These are phyloP conservation scores for Eretmocerus hayati DNA, from an alignment of 2,888 invertebrate species.

Conservation along the genomic window DNA sequence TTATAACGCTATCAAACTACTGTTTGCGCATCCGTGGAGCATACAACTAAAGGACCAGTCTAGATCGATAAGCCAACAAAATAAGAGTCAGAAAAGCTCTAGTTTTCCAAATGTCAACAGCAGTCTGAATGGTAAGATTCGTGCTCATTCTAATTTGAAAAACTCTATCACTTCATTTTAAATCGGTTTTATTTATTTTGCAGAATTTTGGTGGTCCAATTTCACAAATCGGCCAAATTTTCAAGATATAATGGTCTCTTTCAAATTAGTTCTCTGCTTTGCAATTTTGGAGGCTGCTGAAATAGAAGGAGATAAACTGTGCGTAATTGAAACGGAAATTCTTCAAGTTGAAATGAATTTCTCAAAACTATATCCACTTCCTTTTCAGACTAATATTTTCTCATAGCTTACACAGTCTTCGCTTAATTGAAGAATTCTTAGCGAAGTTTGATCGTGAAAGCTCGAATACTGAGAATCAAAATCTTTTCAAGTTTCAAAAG, in stretches of 20 bases:
- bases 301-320: constrained; percentile 89
- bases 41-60: not conserved
- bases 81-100: not conserved
- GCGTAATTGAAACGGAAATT: too few relatives aligned
- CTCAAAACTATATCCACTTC: too few relatives aligned
- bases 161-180: not conserved
- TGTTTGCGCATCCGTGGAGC: not conserved
- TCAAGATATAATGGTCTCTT: constrained; percentile 63
- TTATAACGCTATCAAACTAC: not conserved
- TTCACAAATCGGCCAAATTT: constrained; percentile 67
- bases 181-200: not conserved
- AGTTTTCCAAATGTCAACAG: too few relatives aligned
- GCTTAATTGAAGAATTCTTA: constrained; percentile 12
- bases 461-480: not conserved
- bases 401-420: constrained; percentile 5
- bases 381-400: not conserved
- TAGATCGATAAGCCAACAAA: not conserved
- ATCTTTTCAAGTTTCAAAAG: constrained; percentile 8
- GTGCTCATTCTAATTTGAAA: not conserved
- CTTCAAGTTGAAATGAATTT: too few relatives aligned
- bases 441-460: not conserved
- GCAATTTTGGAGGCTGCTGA: constrained; percentile 83
- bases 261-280: constrained; percentile 72
- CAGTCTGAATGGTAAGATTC: not conserved
- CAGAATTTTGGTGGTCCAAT: constrained; percentile 66